These are phyloP conservation scores for Peromyscus eremicus DNA, from an alignment of 2,797 vertebrate genomes.

Conservation along the genomic window DNA sequence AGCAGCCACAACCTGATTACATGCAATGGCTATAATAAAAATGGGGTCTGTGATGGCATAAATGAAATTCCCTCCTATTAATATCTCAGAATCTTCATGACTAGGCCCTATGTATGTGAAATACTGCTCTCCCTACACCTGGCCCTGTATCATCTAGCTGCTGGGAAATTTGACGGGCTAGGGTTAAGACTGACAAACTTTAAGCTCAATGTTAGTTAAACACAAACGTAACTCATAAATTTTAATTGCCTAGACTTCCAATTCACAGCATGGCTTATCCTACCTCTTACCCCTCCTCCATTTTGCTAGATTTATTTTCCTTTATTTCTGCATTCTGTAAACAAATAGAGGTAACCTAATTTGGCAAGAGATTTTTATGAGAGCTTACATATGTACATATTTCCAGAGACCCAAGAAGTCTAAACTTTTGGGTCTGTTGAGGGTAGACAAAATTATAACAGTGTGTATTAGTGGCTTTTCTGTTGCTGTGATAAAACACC, in stretches of 20 bases:
- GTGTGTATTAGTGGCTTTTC: background rate
- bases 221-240: background rate
- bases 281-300: constrained; percentile 22
- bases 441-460: constrained; percentile 22
- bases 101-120: constrained; percentile 45
- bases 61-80: constrained; percentile 71
- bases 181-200: constrained; percentile 12
- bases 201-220: constrained; percentile 18
- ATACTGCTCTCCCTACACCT: background rate
- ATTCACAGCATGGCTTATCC: background rate
- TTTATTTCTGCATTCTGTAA: constrained; percentile 48
- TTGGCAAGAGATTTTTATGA: constrained; percentile 21
- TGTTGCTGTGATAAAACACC: background rate
- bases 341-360: constrained; percentile 2
- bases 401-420: constrained; percentile 14
- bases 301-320: constrained; percentile 1
- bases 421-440: background rate
- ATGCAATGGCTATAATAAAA: constrained; percentile 72
- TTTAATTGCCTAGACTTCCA: constrained; percentile 10
- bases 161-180: constrained; percentile 31
- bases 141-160: background rate
- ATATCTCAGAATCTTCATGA: constrained; percentile 59
- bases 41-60: constrained; percentile 51
- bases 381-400: background rate
- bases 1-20: constrained; percentile 60